Base-by-base conservation (phyloP, 2,113 vertebrate species). In the Oreotrochilus melanogaster region DNA sequence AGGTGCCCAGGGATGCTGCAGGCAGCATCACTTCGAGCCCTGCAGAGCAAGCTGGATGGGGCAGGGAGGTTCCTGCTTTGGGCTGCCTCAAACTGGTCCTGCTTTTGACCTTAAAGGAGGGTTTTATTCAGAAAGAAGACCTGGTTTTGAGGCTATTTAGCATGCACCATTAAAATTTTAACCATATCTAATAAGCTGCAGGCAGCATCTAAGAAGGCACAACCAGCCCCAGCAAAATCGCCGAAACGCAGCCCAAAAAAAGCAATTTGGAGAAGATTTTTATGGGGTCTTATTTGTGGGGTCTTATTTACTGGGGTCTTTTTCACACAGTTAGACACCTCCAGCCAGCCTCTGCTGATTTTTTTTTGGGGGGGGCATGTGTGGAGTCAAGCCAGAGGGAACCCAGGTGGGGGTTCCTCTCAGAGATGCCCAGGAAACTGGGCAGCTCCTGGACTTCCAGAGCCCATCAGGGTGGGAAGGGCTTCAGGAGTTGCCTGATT, bases 391-490 rank as follows among this genome's bases (percentile, higher is more conserved):
- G 62, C 23, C 7, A 9, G 39, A 60, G 18, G 18, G 14, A 17
- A 50, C 31, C 16, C 18, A n/a, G 8, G 27, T 2, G 0, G 7
- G 9, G 6, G 3, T 27, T 60, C 48, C 5, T 1, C 23, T 57
- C 15, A 45, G 45, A 39, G 39, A 39, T 11, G 39, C 12, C 39
- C 58, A n/a, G 10, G 11, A 18, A 22, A 22, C 33, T 35, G 5
- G 2, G 2, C 1, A 9, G 67, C 75, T 67, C 43, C 37, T 58
- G 64, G 14, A 18, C 12, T 27, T 39, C 45, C n/a, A 3, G 73
- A 80, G 18, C 51, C n/a, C 2, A 1, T 31, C 39, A 25, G 25
- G 13, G 11, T 1, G 1, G 51, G 42, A 35, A 67, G 0, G 0
- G 43, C 10, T 50, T 76, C 60, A 37, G 47, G 14, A 65, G 3